phyloP scores from a whole-genome alignment of 2,113 vertebrate species.

The Xenus cinereus region DNA sequence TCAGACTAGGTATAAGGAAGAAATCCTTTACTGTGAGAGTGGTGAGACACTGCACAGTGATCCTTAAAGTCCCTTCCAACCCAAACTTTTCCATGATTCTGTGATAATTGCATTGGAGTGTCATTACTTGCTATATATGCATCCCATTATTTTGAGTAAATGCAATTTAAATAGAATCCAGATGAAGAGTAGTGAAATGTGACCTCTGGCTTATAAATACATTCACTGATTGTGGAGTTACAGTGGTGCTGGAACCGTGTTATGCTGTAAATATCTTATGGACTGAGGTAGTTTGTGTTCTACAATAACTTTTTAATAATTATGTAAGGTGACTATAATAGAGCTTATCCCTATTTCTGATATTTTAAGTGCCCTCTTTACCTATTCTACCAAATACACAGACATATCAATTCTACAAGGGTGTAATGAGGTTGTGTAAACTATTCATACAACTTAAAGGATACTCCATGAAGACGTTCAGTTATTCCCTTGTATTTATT shows the following conservation, averaged over 20 bases:
- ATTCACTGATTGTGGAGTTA: neutral
- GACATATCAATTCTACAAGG: neutral
- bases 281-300: neutral
- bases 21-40: neutral
- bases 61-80: neutral
- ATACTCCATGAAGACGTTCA: neutral
- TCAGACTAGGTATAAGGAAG: neutral
- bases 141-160: neutral
- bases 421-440: neutral
- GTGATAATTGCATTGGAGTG: neutral
- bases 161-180: neutral
- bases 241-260: neutral
- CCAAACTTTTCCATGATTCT: neutral
- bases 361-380: neutral
- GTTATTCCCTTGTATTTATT: neutral
- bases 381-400: neutral
- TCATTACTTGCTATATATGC: neutral
- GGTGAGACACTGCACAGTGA: neutral
- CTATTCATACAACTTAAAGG: neutral
- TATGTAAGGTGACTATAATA: neutral
- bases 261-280: neutral
- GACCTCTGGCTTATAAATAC: neutral
- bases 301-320: neutral
- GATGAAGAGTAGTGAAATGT: neutral
- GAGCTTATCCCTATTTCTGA: neutral